A percentile compares a stretch with the other conserved stretches of the same genome.
Evolutionary conservation across 1,140 invertebrate species (phyloP).

Genomic region (Parapsyche elsis): DNA sequence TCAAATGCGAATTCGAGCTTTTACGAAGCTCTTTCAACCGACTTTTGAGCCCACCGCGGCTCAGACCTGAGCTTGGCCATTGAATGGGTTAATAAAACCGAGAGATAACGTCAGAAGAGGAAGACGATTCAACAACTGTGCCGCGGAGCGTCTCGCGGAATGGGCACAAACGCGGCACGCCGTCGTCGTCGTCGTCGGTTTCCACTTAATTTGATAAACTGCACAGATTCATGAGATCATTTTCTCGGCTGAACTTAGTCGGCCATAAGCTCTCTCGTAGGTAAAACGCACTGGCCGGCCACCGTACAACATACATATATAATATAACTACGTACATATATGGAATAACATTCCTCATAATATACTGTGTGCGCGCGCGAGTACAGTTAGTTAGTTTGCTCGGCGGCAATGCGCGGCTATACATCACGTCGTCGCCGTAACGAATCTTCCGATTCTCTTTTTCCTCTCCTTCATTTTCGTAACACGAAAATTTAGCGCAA

Average conservation of each 20-base stretch:
- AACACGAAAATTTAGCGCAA: constrained; percentile 13
- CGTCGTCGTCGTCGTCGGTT: constrained; percentile 18
- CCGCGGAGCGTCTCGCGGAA: not conserved
- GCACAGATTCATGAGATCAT: constrained; percentile 37
- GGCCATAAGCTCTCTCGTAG: not conserved
- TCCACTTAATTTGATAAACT: constrained; percentile 43
- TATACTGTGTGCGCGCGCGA: too few species aligned
- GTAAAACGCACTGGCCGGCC: not conserved
- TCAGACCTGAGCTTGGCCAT: too few species aligned
- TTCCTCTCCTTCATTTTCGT: not conserved
- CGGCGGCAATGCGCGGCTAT: not conserved
- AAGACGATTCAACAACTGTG: constrained; percentile 2
- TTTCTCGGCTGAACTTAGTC: constrained; percentile 17
- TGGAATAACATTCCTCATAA: constrained; percentile 24
- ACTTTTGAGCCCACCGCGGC: too few species aligned
- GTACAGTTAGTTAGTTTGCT: constrained; percentile 25
- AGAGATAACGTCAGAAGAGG: not conserved
- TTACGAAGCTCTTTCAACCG: too few species aligned
- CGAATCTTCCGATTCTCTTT: constrained; percentile 9
- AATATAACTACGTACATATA: not conserved
- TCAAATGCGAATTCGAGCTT: too few species aligned
- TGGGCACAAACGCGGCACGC: constrained; percentile 17
- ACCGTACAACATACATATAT: not conserved
- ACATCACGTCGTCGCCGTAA: constrained; percentile 15
- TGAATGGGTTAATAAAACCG: too few species aligned